Base-by-base conservation (phyloP, 2,797 vertebrate genomes). In the Ctenochaetus hawaiiensis region DNA sequence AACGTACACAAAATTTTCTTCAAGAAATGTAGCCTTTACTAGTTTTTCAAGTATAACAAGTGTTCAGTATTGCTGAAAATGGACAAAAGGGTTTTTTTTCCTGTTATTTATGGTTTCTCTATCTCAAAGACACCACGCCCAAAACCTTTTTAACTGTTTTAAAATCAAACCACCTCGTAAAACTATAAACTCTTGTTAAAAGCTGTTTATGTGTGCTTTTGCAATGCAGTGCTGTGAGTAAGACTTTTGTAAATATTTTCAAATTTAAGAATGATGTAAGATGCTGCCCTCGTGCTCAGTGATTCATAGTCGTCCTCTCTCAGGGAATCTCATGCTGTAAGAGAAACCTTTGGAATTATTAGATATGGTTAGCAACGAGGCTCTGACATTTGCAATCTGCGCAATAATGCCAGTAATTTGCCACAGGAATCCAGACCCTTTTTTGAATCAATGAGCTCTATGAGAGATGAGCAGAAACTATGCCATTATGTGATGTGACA, bases 111-210 rank as follows among this genome's bases (percentile, higher is more conserved):
- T 63, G 30, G 22, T 6, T 34, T 64, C 45, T n/a, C 2, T n/a
- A 52, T 9, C 30, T 34, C 30, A 34, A 5, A 34, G 43, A 30
- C 12, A 34, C 26, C 34, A 47, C 5, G 1, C 37, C 49, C 53
- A 57, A 70, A 65, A 68, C 14, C 8, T 48, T 71, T 16, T 59
- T 23, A 69, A 43, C 57, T 34, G 12, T 45, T 54, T 41, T 68
- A 41, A 72, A 56, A 61, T 72, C 20, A 67, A 60, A 63, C 52
- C 47, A 17, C 26, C 22, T 34, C 2, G 3, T 65, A 64, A 71
- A 67, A 54, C 51, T 59, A 14, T 47, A 56, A 54, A 56, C 23
- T 39, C 6, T 3, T 17, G 12, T 72, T 60, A 53, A 43, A 45
- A 43, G 17, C 20, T 57, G 22, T 13, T 5, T 17, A 18, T 11